Conservation (phyloP, 2,888 invertebrate species). For the Phragmatobia fuliginosa region DNA sequence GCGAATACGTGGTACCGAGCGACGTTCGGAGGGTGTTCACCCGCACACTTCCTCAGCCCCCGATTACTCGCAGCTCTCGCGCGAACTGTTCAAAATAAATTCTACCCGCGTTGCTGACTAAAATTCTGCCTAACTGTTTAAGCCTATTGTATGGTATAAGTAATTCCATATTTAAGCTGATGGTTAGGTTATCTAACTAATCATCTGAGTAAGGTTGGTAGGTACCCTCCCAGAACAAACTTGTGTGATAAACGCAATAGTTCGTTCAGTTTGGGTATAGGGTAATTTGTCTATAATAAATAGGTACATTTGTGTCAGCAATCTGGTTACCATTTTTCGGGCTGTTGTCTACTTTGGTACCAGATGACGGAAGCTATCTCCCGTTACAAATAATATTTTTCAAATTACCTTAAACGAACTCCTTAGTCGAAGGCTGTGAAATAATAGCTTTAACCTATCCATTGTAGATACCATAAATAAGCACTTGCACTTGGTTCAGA, state of each 20-base stretch:
- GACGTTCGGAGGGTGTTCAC: too few species aligned
- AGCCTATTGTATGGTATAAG: slow-evolving; percentile 11
- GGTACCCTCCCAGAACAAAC: neutral
- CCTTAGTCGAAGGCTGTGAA: slow-evolving; percentile 84
- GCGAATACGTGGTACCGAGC: too few species aligned
- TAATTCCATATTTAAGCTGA: neutral
- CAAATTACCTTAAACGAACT: slow-evolving; percentile 63
- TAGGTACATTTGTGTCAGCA: neutral
- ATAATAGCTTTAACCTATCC: slow-evolving; percentile 83
- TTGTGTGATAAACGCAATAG: neutral
- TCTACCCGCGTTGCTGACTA: neutral
- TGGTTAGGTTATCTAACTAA: too few species aligned
- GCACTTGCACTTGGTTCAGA: slow-evolving; percentile 32
- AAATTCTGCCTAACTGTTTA: neutral
- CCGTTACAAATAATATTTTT: neutral
- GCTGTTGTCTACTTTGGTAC: neutral
- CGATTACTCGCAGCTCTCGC: too few species aligned
- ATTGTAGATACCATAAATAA: slow-evolving; percentile 70
- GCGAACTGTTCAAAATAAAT: too few species aligned
- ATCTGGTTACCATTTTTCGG: neutral
- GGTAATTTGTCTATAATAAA: neutral
- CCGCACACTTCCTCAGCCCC: too few species aligned
- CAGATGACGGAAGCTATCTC: neutral
- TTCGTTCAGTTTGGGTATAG: neutral
- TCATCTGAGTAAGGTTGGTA: too few species aligned